phyloP scores from a whole-genome alignment of 1,140 invertebrate genomes.

The Habropoda laboriosa region DNA sequence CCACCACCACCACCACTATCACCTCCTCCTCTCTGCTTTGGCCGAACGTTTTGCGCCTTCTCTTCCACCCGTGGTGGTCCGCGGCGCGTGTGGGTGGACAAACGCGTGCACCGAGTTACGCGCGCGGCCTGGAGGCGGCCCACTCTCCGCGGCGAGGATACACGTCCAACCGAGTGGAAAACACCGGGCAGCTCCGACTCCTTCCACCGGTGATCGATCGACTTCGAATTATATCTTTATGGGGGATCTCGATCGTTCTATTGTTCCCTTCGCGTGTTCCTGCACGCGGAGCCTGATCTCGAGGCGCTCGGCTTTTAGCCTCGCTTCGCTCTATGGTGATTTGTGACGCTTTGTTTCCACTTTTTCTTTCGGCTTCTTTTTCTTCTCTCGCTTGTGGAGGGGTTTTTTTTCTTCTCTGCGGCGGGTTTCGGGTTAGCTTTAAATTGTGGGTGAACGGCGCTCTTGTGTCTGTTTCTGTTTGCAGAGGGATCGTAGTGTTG shows the following conservation, averaged over 20 bases:
- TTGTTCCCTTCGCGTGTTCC: constrained; percentile 4
- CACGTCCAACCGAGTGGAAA: not conserved
- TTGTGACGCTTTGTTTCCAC: constrained; percentile 25
- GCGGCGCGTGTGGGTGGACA: constrained; percentile 53
- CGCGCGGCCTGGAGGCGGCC: not conserved
- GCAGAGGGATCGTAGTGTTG: not conserved
- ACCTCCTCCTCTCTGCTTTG: too few species aligned
- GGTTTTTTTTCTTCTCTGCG: too few species aligned
- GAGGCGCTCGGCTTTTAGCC: not conserved
- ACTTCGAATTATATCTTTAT: constrained; percentile 28
- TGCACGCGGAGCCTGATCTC: not conserved
- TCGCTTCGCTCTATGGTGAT: constrained; percentile 21
- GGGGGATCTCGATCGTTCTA: constrained; percentile 35
- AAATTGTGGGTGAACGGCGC: not conserved
- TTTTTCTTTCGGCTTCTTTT: too few species aligned
- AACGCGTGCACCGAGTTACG: constrained; percentile 61
- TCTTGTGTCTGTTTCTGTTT: not conserved
- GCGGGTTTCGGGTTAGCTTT: not conserved
- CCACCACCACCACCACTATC: constrained; percentile 27
- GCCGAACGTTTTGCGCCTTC: constrained; percentile 33
- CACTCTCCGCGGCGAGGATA: not conserved
- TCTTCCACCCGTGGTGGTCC: constrained; percentile 52
- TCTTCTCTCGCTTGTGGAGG: not conserved
- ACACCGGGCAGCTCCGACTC: not conserved
- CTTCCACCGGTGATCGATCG: constrained; percentile 11